Percentiles rank a stretch among this genome's conserved stretches.
These are phyloP conservation scores for Pinctada fucata DNA, from an alignment of 2,888 invertebrate species.

Conservation along the genomic window DNA sequence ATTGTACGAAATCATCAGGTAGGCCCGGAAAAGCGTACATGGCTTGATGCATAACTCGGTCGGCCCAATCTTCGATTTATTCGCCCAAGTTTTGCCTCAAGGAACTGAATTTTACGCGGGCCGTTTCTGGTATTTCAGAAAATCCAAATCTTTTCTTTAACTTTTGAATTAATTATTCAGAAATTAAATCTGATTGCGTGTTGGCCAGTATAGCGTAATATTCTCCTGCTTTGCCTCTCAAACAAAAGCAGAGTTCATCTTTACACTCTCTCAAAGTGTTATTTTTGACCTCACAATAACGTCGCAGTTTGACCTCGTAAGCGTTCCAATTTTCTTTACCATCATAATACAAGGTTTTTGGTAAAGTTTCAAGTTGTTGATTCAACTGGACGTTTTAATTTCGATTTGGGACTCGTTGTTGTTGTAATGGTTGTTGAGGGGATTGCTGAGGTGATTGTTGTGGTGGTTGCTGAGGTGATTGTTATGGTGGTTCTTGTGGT, in stretches of 20 bases:
- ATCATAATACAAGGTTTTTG: neutral
- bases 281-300: neutral
- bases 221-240: neutral
- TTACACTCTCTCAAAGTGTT: neutral
- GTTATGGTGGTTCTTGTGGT: too few species aligned
- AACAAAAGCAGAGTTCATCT: neutral
- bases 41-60: slow-evolving; percentile 2
- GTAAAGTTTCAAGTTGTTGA: neutral
- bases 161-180: neutral
- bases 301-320: neutral
- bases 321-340: neutral
- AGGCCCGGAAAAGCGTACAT: slow-evolving; percentile 16
- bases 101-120: slow-evolving; percentile 12
- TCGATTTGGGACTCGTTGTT: too few species aligned
- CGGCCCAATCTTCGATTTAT: slow-evolving; percentile 26
- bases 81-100: slow-evolving; percentile 10
- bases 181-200: neutral
- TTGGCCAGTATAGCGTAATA: neutral
- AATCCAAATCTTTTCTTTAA: slow-evolving; percentile 13
- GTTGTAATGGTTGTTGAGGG: too few species aligned
- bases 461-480: too few species aligned
- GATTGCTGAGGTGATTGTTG: too few species aligned
- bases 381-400: too few species aligned
- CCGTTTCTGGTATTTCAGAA: slow-evolving; percentile 10
- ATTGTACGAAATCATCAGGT: slow-evolving; percentile 14